Conservation (phyloP, 2,113 vertebrate species). For the Cervus canadensis region DNA sequence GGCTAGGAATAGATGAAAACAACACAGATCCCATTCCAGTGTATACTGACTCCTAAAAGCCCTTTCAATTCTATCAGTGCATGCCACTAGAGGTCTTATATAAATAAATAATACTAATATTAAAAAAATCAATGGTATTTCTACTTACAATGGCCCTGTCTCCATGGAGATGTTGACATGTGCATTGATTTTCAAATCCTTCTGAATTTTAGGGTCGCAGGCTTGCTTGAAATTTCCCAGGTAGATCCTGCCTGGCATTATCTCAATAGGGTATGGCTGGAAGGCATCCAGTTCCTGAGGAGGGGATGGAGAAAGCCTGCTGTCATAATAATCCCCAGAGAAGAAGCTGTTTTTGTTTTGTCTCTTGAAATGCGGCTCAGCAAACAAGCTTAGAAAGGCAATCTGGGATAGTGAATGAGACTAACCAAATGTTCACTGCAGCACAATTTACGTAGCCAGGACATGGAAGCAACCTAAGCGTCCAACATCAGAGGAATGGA, state of each 20-base stretch:
- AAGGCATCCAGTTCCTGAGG: constrained; percentile 88
- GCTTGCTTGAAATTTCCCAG: constrained; percentile 87
- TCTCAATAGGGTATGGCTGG: constrained; percentile 88
- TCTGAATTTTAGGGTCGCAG: constrained; percentile 78
- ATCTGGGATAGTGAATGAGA: not conserved
- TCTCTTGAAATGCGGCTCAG: not conserved
- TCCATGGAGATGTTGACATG: constrained; percentile 84
- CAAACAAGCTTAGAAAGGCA: not conserved
- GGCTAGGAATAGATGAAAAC: not conserved
- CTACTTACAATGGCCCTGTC: constrained; percentile 80
- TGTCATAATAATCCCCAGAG: not conserved
- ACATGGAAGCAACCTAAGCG: not conserved
- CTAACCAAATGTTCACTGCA: not conserved
- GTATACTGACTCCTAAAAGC: not conserved
- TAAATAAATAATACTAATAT: not conserved
- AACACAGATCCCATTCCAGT: not conserved
- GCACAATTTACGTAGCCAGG: not conserved
- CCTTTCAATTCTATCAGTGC: not conserved
- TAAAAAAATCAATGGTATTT: not conserved
- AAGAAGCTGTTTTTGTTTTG: not conserved
- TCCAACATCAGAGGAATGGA: not conserved
- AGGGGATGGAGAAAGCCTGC: not conserved
- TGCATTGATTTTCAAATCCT: constrained; percentile 87
- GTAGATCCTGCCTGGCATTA: constrained; percentile 84
- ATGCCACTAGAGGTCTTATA: not conserved